phyloP scores from a whole-genome alignment of 2,888 invertebrate genomes.

The Cephonodes hylas region DNA sequence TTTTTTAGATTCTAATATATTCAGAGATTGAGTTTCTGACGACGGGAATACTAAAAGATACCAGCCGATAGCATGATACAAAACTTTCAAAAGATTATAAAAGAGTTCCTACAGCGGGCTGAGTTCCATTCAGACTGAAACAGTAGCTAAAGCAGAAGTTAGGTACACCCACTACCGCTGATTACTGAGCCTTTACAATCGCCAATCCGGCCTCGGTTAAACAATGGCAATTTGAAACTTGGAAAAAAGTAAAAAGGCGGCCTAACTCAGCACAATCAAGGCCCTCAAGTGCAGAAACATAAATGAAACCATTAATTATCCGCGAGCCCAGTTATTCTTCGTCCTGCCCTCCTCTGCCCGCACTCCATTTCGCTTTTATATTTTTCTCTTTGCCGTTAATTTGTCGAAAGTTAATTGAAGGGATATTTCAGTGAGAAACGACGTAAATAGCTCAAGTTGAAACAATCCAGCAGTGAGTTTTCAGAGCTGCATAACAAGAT shows the following conservation, averaged over 20 bases:
- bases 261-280: constrained; percentile 74
- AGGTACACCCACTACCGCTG: constrained; percentile 23
- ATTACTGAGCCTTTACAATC: constrained; percentile 57
- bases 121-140: not conserved
- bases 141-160: not conserved
- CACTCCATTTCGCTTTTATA: constrained; percentile 51
- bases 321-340: constrained; percentile 73
- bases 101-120: not conserved
- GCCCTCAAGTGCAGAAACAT: constrained; percentile 79
- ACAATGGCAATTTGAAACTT: constrained; percentile 73
- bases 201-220: constrained; percentile 61
- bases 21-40: not conserved
- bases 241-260: constrained; percentile 61
- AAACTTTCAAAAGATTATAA: not conserved
- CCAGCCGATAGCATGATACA: not conserved
- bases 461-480: constrained; percentile 45
- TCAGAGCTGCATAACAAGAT: constrained; percentile 49
- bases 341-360: constrained; percentile 41
- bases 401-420: constrained; percentile 72
- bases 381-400: constrained; percentile 67
- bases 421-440: constrained; percentile 55
- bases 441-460: constrained; percentile 56
- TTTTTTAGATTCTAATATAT: not conserved
- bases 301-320: constrained; percentile 81
- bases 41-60: not conserved